Evolutionary conservation across 2,797 vertebrate genomes (phyloP), one percentile per base, ranked within the genome.

Genomic region (Aulostomus chinensis): DNA sequence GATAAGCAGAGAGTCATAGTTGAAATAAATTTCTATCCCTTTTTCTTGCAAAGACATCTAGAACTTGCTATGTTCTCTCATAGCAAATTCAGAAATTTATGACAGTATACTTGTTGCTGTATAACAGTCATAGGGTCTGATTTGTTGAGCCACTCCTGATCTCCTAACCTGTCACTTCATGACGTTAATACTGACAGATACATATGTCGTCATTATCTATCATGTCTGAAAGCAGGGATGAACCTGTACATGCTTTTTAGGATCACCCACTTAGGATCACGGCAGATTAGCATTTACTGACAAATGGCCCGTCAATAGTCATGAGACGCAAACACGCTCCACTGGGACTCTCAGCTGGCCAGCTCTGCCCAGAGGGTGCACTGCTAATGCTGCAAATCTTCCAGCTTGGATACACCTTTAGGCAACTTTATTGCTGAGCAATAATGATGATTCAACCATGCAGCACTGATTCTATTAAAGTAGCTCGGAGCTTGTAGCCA

Each of bases 281-380:
- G 6, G 4, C 16, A 55, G 29, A 35, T 31, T 28, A 48, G 38
- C 57, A 26, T 47, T 58, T 51, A 56, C 45, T 60, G 54, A 64
- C 30, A 49, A 68, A 50, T 37, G 4, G 24, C 37, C 9, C n/a
- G 33, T 74, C 54, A 37, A 48, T 42, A 45, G 57, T 49, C 50
- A 37, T 30, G 2, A 60, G 29, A 12, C 15, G 46, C 29, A 45
- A 59, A 65, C n/a, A 34, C 10, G 39, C 43, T 25, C 20, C 28
- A 13, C 24, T 10, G 32, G 51, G 31, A 58, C 17, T 37, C 22
- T 9, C 4, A 31, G 11, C 13, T 22, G 36, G 38, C 24, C 54
- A 22, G 26, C 24, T 58, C 32, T 28, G 30, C 41, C 38, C 34
- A 56, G 3, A 43, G 12, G 0, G 1, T n/a, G 37, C 30, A 24